Evolutionary conservation across 2,888 invertebrate species (phyloP).

Genomic region (Microchrysa polita): DNA sequence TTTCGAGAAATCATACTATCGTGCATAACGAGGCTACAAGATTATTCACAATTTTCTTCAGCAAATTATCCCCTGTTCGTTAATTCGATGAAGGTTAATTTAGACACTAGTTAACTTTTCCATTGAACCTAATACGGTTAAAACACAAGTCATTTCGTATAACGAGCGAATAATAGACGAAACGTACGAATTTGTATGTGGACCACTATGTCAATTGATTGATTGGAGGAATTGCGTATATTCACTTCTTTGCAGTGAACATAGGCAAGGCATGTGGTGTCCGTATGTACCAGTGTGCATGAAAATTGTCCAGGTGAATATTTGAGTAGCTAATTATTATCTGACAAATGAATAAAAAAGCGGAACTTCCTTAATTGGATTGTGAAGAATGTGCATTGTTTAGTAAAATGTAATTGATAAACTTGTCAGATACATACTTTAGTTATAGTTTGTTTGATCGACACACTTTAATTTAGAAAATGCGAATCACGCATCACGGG

Average conservation of each 20-base stretch:
- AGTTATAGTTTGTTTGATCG: no score
- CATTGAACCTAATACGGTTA: neutral
- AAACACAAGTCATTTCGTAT: neutral
- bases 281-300: neutral
- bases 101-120: neutral
- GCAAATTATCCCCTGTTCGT: neutral
- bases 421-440: neutral
- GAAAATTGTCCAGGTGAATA: conserved; percentile 24
- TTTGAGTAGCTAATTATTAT: conserved; percentile 22
- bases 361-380: conserved; percentile 38
- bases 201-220: conserved; percentile 13
- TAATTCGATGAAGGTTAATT: neutral
- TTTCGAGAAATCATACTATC: neutral
- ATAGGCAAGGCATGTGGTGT: no score
- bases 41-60: neutral
- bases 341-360: conserved; percentile 22
- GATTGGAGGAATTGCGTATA: conserved; percentile 11
- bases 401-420: conserved; percentile 6
- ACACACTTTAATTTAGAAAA: no score
- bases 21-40: neutral
- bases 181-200: conserved; percentile 14
- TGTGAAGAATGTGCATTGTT: conserved; percentile 38
- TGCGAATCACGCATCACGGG: no score
- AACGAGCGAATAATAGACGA: conserved; percentile 7
- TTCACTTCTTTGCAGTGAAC: no score